These are phyloP conservation scores for Heliconius eleuchia DNA, from an alignment of 1,140 invertebrate genomes.

Conservation along the genomic window DNA sequence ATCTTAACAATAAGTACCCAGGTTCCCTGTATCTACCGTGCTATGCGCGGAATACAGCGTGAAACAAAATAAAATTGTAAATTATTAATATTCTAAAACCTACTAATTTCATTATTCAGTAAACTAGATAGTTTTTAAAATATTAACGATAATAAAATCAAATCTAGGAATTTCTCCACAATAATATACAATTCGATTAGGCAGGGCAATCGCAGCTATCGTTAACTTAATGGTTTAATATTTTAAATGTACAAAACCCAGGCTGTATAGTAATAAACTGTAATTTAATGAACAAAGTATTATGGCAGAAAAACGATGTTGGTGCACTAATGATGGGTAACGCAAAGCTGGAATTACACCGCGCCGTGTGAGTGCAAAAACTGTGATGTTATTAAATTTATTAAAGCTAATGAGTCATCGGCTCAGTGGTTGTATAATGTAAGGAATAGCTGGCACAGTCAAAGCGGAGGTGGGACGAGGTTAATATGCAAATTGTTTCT, in stretches of 20 bases:
- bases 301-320: not conserved
- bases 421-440: not conserved
- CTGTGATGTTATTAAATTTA: slow-evolving; percentile 10
- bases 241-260: slow-evolving; percentile 14
- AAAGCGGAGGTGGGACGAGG: not conserved
- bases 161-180: not conserved
- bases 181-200: slow-evolving; percentile 4
- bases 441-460: not conserved
- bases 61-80: too few relatives aligned
- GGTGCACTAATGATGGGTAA: slow-evolving; percentile 5
- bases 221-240: slow-evolving; percentile 13
- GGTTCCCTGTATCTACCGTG: too few relatives aligned
- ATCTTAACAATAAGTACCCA: too few relatives aligned
- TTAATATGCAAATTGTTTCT: not conserved
- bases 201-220: not conserved
- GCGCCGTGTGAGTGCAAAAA: slow-evolving; percentile 7
- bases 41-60: too few relatives aligned
- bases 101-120: too few relatives aligned
- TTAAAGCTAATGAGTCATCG: slow-evolving; percentile 6
- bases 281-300: slow-evolving; percentile 13
- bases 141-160: not conserved
- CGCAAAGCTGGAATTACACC: slow-evolving; percentile 10
- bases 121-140: not conserved
- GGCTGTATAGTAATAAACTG: slow-evolving; percentile 7
- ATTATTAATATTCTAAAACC: too few relatives aligned